A percentile compares a stretch with the other conserved stretches of the same genome.
Conservation (phyloP, 1,140 invertebrate species). For the Procambarus virginalis region DNA sequence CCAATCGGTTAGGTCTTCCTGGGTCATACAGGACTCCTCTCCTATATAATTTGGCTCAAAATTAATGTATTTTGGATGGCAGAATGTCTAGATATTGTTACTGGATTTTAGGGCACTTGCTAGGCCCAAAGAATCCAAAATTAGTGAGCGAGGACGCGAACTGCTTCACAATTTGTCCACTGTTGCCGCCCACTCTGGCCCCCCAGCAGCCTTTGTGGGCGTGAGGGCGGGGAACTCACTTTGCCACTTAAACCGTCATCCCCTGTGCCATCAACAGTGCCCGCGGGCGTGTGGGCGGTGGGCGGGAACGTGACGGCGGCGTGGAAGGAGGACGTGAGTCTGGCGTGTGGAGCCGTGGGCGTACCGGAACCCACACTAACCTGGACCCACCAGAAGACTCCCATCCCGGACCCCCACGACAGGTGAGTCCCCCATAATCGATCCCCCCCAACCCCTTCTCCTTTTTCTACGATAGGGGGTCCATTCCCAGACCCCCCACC, state of each 20-base stretch:
- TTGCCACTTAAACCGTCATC: not conserved
- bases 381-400: slow-evolving; percentile 55
- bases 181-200: no score
- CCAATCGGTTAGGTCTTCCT: no score
- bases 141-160: no score
- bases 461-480: no score
- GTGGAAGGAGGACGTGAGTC: slow-evolving; percentile 77
- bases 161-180: no score
- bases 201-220: not conserved
- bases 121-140: no score
- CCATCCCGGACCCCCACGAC: slow-evolving; percentile 77
- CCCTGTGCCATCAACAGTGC: not conserved
- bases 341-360: slow-evolving; percentile 80
- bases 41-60: no score
- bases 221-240: not conserved
- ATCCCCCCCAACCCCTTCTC: no score
- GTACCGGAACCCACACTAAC: slow-evolving; percentile 73
- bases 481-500: not conserved
- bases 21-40: no score
- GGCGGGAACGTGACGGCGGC: slow-evolving; percentile 75
- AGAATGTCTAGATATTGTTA: no score
- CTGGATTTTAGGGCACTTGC: no score
- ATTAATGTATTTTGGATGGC: no score
- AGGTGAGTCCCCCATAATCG: not conserved
- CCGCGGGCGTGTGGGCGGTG: slow-evolving; percentile 59